Evolutionary conservation across 2,113 vertebrate genomes (phyloP).

Genomic region (Corythornis madagascariensis): DNA sequence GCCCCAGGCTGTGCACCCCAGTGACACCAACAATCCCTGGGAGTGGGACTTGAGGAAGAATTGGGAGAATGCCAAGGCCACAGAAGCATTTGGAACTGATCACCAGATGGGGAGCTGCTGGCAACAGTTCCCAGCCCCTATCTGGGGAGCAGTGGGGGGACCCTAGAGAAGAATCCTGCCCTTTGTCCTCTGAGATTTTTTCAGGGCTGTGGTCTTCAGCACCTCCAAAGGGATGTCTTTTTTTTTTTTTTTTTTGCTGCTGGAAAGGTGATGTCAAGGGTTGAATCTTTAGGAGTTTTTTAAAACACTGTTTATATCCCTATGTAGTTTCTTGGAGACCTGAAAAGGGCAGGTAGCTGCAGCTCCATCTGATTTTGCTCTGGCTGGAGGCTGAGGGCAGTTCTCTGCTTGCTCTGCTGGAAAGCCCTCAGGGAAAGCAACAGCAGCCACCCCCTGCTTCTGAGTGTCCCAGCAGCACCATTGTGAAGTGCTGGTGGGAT

Average conservation of each 20-base stretch:
- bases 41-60: background rate
- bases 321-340: background rate
- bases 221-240: background rate
- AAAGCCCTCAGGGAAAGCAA: background rate
- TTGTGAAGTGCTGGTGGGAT: background rate
- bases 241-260: background rate
- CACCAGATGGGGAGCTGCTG: background rate
- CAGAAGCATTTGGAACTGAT: rapidly evolving
- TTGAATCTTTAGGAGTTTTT: background rate
- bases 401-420: background rate
- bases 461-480: background rate
- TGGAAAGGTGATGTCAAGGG: background rate
- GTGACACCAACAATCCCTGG: rapidly evolving
- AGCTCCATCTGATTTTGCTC: background rate
- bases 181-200: background rate
- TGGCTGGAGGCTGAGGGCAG: background rate
- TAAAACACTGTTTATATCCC: background rate
- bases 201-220: background rate
- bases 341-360: background rate
- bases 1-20: background rate
- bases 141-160: rapidly evolving
- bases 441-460: constrained; percentile 13
- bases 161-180: background rate
- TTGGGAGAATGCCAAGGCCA: background rate
- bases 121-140: background rate